Base-by-base conservation (phyloP, 2,113 vertebrate genomes). In the Lampris incognitus region DNA sequence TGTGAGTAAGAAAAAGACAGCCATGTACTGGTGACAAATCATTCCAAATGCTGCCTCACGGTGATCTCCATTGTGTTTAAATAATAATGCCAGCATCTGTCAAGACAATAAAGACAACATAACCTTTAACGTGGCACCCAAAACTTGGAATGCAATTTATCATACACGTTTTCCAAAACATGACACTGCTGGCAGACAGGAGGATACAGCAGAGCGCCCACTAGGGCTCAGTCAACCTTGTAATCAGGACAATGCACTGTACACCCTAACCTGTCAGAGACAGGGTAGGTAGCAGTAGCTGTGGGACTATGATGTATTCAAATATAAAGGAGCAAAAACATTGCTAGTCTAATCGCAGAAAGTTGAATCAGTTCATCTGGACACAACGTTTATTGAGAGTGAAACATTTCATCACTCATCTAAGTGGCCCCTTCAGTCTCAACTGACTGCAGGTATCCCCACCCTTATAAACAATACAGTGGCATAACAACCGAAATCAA, bases 131-230 rank as follows among this genome's bases (percentile, higher is more conserved):
- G 56, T 68, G 13, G 80, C 78, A 56, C 85, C 85, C 86, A 89
- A 81, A 85, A 86, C 62, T 69, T 70, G 89, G 88, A 89, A 90
- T 86, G 85, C 81, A 78, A 85, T 90, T 84, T 85, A 89, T 89
- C 72, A 13, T 78, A 65, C 75, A 74, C 72, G 50, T 70, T 87
- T 88, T 92, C 82, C 80, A 92, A 86, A 90, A 90, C 78, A 90
- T 55, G 87, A 85, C 74, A 71, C 44, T 38, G 78, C 69, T 38
- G 76, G 69, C 72, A 84, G 72, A 79, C 62, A 64, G 62, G 42
- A 50, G 39, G 67, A 60, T 1, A 13, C 41, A 65, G 65, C 40
- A 7, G 54, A 58, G 67, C 78, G 83, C 65, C 59, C 72, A 78
- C 58, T 73, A 59, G 59, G 49, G 73, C 65, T 1, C 58, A 74